Evolutionary conservation across 2,888 invertebrate species (phyloP), one percentile per base, ranked within the genome.

Genomic region (Morpho helenor): DNA sequence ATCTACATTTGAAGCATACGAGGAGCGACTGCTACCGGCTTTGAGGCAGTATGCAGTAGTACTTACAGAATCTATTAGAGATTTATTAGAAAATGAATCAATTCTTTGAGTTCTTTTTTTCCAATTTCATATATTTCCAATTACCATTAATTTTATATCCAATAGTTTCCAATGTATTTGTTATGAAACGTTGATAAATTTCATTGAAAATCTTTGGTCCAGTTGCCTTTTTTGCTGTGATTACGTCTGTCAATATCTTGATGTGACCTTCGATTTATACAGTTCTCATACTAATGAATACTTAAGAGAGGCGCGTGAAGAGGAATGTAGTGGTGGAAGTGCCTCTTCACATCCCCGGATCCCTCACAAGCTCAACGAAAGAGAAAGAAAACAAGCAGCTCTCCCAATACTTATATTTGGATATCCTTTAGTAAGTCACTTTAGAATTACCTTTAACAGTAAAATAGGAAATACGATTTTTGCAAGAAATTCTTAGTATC

Each of bases 381-480:
- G 96, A 55, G 96, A 96, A 78, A 93, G 95, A 72, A 95, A 96
- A 72, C 95, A 98, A 80, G 98, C 98, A 0, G 96, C 97, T 0
- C 81, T 97, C 60, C 97, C 98, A 0, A 97, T 98, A 72, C 92
- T 97, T 56, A 96, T 98, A 47, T 98, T 98, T 84, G 98, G 98
- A 59, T 95, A 95, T 81, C 95, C 96, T 54, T 82, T 98, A 87
- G 98, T 96, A 81, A 87, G 79, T 44, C 16, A 16, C 16, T 16
- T 16, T 16, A 16, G 16, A 16, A 3, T 22, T 2, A n/a, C 40
- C 9, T 16, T 0, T 16, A 31, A n/a, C 9, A 9, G 16, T 31
- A 8, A 50, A 39, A 9, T 10, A 80, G 31, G 5, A 31, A 31
- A 3, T 31, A 5, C 31, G 5, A 31, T 31, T 31, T 3, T 31